phyloP scores from a whole-genome alignment of 2,888 invertebrate genomes.

The Andrena bucephala region DNA sequence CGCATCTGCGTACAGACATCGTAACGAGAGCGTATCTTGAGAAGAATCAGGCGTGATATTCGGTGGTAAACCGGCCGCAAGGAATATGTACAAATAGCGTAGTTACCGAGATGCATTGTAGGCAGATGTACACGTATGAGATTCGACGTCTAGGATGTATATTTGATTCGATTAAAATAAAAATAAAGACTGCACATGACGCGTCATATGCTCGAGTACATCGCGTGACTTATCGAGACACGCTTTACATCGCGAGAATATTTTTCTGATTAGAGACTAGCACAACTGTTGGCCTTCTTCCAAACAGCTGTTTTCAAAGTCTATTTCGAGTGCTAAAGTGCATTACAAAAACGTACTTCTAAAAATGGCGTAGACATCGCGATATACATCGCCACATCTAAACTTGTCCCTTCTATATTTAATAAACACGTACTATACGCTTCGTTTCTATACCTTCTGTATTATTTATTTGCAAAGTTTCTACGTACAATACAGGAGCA shows the following conservation, averaged over 20 bases:
- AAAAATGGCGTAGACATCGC: constrained; percentile 11
- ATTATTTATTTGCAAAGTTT: not conserved
- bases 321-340: not conserved
- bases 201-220: constrained; percentile 1
- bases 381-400: not conserved
- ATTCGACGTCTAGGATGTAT: not conserved
- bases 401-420: not conserved
- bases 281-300: constrained; percentile 9
- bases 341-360: constrained; percentile 4
- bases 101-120: not conserved
- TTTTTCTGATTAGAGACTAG: constrained; percentile 18
- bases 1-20: constrained; percentile 74
- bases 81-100: not conserved
- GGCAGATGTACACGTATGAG: not conserved
- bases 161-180: constrained; percentile 16
- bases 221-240: not conserved
- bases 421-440: not conserved
- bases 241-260: constrained; percentile 23
- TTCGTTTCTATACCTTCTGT: not conserved
- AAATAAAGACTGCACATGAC: constrained; percentile 32
- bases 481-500: not conserved
- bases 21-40: constrained; percentile 76
- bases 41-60: constrained; percentile 62
- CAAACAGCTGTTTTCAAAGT: constrained; percentile 14
- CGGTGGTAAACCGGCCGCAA: not conserved